phyloP scores from a whole-genome alignment of 2,797 vertebrate genomes.

The Falco peregrinus region DNA sequence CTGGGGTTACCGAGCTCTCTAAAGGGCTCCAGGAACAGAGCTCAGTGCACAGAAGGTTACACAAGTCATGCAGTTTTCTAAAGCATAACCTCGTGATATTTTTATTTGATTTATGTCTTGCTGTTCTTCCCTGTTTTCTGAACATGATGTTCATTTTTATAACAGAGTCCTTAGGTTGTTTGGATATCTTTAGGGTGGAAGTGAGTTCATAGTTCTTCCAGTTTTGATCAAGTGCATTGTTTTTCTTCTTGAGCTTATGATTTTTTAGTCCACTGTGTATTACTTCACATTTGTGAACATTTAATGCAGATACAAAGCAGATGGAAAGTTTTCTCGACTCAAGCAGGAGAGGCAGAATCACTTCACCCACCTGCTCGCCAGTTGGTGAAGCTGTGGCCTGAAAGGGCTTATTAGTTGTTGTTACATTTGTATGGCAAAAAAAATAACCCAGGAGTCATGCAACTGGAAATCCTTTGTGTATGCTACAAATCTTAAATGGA shows the following conservation, averaged over 20 bases:
- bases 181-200: slow-evolving; percentile 54
- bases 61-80: neutral
- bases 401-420: neutral
- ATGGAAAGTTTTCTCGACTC: neutral
- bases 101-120: slow-evolving; percentile 63
- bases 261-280: slow-evolving; percentile 35
- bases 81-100: slow-evolving; percentile 31
- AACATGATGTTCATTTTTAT: slow-evolving; percentile 31
- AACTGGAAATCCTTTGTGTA: neutral
- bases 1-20: neutral
- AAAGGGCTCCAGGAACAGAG: neutral
- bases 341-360: neutral
- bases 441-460: neutral
- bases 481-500: neutral
- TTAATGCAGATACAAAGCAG: slow-evolving; percentile 51
- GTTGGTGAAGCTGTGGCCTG: neutral
- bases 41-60: neutral
- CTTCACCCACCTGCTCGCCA: slow-evolving; percentile 17
- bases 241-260: slow-evolving; percentile 39
- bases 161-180: slow-evolving; percentile 22
- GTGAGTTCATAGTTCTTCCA: slow-evolving; percentile 51
- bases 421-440: neutral
- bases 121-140: slow-evolving; percentile 57
- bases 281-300: slow-evolving; percentile 44
- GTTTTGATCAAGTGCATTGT: slow-evolving; percentile 47